phyloP scores from a whole-genome alignment of 2,113 vertebrate genomes.

The Hipposideros armiger region DNA sequence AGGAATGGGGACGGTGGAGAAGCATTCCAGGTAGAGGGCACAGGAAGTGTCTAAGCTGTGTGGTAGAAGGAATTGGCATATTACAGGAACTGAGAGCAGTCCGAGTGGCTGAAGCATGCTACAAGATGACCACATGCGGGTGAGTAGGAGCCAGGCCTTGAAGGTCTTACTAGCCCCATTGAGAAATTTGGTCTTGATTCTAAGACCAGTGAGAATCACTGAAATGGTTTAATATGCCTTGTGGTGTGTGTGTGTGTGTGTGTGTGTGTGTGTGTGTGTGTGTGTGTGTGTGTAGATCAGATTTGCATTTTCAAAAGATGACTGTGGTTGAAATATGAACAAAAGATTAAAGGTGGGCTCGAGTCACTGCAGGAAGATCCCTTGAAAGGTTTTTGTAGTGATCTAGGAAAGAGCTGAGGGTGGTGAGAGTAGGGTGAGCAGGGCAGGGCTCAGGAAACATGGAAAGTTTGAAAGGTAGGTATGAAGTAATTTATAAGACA shows the following conservation, averaged over 20 bases:
- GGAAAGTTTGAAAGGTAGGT: neutral
- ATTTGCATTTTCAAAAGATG: neutral
- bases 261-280: rapidly evolving
- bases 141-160: neutral
- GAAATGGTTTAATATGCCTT: neutral
- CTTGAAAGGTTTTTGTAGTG: neutral
- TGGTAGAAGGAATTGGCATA: rapidly evolving
- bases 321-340: neutral
- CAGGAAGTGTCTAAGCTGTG: neutral
- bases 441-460: neutral
- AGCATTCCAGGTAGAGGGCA: neutral
- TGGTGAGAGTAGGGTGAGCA: neutral
- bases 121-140: too few relatives aligned
- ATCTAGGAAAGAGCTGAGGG: neutral
- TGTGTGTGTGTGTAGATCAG: neutral
- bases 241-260: rapidly evolving
- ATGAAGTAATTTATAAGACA: neutral
- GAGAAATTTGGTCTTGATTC: neutral
- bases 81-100: neutral
- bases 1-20: neutral
- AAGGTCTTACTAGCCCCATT: neutral
- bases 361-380: neutral
- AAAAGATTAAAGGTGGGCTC: neutral
- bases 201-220: neutral
- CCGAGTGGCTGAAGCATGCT: neutral